Base-by-base conservation (phyloP, 2,113 vertebrate genomes). In the Clinocottus analis region DNA sequence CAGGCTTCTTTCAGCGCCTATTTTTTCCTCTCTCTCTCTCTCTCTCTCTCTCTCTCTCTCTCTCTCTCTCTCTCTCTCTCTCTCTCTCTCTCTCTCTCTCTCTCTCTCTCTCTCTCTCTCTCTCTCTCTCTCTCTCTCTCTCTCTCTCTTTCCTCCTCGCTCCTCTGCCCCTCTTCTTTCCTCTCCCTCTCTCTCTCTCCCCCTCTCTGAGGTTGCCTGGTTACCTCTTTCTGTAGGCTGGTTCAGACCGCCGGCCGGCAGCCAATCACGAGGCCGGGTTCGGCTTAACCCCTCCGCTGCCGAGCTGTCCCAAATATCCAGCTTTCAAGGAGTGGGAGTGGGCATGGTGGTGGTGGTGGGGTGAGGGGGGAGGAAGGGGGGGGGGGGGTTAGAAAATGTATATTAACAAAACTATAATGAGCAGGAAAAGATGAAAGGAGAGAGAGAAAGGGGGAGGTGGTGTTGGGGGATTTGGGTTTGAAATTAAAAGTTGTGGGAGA, bases 161-260 rank as follows among this genome's bases (percentile, higher is more conserved):
- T 21, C 19, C 49, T 3, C 49, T 12, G 3, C 21, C 7, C 5
- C 84, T 76, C 82, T 80, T 49, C 72, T 33, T 33, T 33, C 65
- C 33, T 65, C 78, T n/a, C 51, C 3, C 78, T 77, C 78, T 75
- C 89, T 27, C 82, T 69, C 85, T 77, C 84, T 72, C 87, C 79
- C 87, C 80, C 85, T 90, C 85, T 89, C 89, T 92, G 94, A 95
- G 94, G 95, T 95, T 95, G 95, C 95, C 95, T 95, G 92, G 94
- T 95, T 95, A 95, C 95, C 94, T 95, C 95, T 93, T 90, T 94
- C 93, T 93, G 90, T 89, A 91, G 93, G 90, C 91, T 91, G 92
- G 87, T 90, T 93, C 85, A 93, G 89, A 91, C 78, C 91, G 89
- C 90, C 91, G 91, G 85, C 83, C 87, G 79, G 72, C 90, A 95